Evolutionary conservation across 37 sponge, comb jelly and placozoan genomes (phyloP).

Genomic region (Chondrosia reniformis): DNA sequence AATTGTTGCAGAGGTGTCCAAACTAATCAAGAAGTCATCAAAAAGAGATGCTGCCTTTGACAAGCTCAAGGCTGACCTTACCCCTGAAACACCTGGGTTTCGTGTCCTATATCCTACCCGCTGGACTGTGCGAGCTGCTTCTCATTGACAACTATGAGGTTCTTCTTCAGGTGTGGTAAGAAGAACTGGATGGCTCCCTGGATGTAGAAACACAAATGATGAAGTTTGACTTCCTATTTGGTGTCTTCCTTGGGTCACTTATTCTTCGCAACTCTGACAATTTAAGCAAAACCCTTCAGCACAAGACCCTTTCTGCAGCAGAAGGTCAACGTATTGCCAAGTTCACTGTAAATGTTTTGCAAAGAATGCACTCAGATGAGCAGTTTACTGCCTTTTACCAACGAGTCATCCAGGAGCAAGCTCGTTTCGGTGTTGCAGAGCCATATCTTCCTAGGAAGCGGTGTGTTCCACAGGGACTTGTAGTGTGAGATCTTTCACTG

Average conservation of each 20-base stretch:
- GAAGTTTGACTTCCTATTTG: background rate
- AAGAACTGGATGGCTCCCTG: background rate
- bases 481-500: background rate
- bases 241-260: background rate
- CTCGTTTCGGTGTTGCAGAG: background rate
- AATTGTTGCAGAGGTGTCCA: slow-evolving; percentile 13
- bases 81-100: slow-evolving; percentile 15
- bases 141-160: background rate
- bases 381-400: slow-evolving; percentile 1
- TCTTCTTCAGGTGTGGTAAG: background rate
- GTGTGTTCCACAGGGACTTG: background rate
- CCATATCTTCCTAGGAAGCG: background rate
- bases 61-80: background rate
- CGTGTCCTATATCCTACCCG: slow-evolving; percentile 26
- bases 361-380: background rate
- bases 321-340: background rate
- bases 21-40: slow-evolving; percentile 19
- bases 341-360: background rate
- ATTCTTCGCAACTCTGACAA: background rate
- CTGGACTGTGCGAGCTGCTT: slow-evolving; percentile 23
- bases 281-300: background rate
- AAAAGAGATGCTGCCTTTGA: background rate
- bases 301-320: background rate
- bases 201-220: background rate
- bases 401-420: background rate